Conservation (phyloP, 2,888 invertebrate genomes). For the Campopleginae sp. region DNA sequence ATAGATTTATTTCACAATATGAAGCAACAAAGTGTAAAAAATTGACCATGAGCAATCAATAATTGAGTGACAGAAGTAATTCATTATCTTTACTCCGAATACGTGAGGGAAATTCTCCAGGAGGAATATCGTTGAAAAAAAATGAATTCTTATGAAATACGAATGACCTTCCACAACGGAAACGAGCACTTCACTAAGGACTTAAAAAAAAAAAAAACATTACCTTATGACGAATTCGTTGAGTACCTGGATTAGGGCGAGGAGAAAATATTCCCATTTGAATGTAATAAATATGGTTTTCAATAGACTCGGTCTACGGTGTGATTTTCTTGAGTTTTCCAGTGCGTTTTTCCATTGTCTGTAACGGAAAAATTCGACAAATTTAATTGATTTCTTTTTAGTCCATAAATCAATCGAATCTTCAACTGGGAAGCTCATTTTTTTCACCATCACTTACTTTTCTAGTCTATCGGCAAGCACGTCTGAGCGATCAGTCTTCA, state of each 20-base stretch:
- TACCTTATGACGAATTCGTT: conserved; percentile 81
- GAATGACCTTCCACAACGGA: neutral
- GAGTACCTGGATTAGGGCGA: conserved; percentile 84
- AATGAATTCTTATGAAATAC: neutral
- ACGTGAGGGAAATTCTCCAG: neutral
- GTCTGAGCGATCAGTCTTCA: conserved; percentile 89
- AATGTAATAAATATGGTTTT: conserved; percentile 84
- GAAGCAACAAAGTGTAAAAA: neutral
- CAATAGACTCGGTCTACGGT: conserved; percentile 83
- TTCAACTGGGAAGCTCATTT: neutral
- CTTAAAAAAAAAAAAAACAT: conserved; percentile 21
- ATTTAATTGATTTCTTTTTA: neutral
- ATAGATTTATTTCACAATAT: neutral
- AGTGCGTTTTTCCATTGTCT: conserved; percentile 85
- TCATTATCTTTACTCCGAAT: neutral
- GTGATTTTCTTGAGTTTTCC: conserved; percentile 77
- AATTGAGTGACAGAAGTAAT: neutral
- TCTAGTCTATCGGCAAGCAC: conserved; percentile 89
- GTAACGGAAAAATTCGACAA: conserved; percentile 49
- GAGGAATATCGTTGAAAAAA: neutral
- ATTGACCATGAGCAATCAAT: neutral
- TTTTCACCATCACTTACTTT: conserved; percentile 83
- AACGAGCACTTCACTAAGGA: neutral
- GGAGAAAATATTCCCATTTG: conserved; percentile 82
- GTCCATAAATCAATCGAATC: neutral